Evolutionary conservation across 1,140 invertebrate genomes (phyloP).

Genomic region (Drosophila athabasca): DNA sequence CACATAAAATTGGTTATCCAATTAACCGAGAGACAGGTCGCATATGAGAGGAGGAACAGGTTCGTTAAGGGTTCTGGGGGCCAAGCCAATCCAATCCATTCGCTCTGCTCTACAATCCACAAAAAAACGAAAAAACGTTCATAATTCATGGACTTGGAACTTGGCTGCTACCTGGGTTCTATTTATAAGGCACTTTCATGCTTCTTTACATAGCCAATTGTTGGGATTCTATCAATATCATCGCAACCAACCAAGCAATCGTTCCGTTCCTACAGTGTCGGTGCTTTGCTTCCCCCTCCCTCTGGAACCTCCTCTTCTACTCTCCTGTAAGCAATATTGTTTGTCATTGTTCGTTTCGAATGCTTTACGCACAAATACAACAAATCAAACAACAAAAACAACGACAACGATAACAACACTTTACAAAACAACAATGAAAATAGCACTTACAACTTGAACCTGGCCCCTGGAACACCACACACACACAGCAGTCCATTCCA

Average conservation of each 20-base stretch:
- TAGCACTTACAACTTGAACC: conserved; percentile 57
- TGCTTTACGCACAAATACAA: conserved; percentile 52
- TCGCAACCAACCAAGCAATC: conserved; percentile 6
- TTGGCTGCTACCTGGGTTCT: background rate
- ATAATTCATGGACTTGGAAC: conserved; percentile 9
- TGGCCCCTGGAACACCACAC: conserved; percentile 20
- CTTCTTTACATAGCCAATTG: conserved; percentile 30
- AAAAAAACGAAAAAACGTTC: conserved; percentile 8
- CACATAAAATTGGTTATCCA: too few species aligned
- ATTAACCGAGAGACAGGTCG: too few species aligned
- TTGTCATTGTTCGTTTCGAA: conserved; percentile 50
- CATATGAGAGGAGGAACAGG: too few species aligned
- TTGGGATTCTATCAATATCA: conserved; percentile 36
- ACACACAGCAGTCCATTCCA: background rate
- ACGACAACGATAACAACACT: conserved; percentile 25
- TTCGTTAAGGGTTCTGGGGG: background rate
- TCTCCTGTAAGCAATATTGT: conserved; percentile 32
- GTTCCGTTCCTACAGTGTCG: conserved; percentile 7
- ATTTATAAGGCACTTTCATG: conserved; percentile 43
- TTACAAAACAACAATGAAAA: conserved; percentile 47
- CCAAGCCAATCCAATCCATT: conserved; percentile 3
- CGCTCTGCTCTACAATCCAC: conserved; percentile 5
- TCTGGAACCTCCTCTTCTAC: background rate
- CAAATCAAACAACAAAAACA: conserved; percentile 1
- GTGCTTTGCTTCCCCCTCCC: background rate